Base-by-base conservation (phyloP, 2,888 invertebrate genomes). In the Acrobasis suavella region DNA sequence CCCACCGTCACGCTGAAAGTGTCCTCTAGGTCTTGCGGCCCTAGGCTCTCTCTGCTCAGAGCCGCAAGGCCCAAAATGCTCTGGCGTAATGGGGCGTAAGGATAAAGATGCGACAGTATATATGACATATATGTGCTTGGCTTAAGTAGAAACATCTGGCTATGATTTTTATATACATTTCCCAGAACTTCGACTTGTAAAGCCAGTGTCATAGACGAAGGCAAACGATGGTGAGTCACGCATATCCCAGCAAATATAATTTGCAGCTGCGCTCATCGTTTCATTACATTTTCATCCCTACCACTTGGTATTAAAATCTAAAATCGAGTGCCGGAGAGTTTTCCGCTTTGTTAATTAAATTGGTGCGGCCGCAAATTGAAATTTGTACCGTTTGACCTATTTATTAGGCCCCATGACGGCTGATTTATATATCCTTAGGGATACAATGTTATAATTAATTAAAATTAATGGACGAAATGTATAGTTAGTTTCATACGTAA, bases 301-400 rank as follows among this genome's bases (percentile, higher is more conserved):
- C 16, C 12, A 0, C 2, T 9, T 17, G 14, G 5, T 14, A 5
- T 62, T 71, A 70, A 62, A 56, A 70, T 67, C 50, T 12, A 69
- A 32, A 69, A 60, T 69, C 14, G 65, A 32, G 9, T 58, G 16
- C 12, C 51, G 60, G 14, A 0, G 55, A 51, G 58, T 62, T 65
- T 69, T 62, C 66, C 7, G 60, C 62, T 9, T 37, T 64, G 50
- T 68, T 69, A 65, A 60, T 52, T 50, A 65, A 65, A 37, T 65
- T 68, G 65, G 73, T 71, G 62, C 70, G 71, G 74, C 65, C 73
- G 75, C 72, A 78, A 81, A 83, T 82, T 85, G 80, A 82, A 85
- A 83, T 84, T 86, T 76, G 85, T 85, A 78, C 68, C 76, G 74
- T 78, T 83, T 86, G 86, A 86, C 86, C 86, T 78, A 85, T 78